These are phyloP conservation scores for Notodonta dromedarius DNA, from an alignment of 2,888 invertebrate species.

Conservation along the genomic window DNA sequence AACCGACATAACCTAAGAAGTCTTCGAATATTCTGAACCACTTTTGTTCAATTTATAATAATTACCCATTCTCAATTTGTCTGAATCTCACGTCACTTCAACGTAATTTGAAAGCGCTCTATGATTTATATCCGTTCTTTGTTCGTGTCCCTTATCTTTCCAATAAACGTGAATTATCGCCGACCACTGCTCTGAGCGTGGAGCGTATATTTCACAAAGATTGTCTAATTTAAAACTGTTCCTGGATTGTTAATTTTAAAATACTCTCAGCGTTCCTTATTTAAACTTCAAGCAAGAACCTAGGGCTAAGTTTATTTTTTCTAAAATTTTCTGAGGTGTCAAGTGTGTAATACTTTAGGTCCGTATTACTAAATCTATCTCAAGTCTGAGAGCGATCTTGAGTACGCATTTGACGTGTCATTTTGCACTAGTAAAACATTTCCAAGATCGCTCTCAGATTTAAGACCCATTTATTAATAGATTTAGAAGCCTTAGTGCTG, in stretches of 20 bases:
- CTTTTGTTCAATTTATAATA: not conserved
- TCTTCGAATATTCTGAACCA: not conserved
- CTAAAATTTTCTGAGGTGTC: too few relatives aligned
- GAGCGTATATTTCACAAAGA: constrained; percentile 73
- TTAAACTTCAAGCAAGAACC: not conserved
- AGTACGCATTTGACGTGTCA: too few relatives aligned
- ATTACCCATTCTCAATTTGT: not conserved
- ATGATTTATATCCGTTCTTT: constrained; percentile 74
- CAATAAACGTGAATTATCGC: constrained; percentile 79
- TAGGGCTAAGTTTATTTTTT: too few relatives aligned
- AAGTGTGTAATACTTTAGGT: too few relatives aligned
- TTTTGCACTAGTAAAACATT: too few relatives aligned
- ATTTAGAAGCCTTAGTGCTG: too few relatives aligned
- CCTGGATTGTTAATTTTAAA: constrained; percentile 56
- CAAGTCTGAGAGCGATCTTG: too few relatives aligned
- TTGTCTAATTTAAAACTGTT: constrained; percentile 78
- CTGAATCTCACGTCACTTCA: constrained; percentile 11
- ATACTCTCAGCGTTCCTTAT: constrained; percentile 2
- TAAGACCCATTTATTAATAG: too few relatives aligned
- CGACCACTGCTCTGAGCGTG: constrained; percentile 65
- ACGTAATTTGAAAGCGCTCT: constrained; percentile 57
- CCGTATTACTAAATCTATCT: too few relatives aligned
- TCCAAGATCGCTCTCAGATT: too few relatives aligned
- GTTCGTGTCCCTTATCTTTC: constrained; percentile 72
- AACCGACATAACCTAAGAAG: not conserved